Percentiles rank a stretch among this genome's conserved stretches.
Conservation (phyloP, 2,797 vertebrate species). For the Choloepus didactylus region DNA sequence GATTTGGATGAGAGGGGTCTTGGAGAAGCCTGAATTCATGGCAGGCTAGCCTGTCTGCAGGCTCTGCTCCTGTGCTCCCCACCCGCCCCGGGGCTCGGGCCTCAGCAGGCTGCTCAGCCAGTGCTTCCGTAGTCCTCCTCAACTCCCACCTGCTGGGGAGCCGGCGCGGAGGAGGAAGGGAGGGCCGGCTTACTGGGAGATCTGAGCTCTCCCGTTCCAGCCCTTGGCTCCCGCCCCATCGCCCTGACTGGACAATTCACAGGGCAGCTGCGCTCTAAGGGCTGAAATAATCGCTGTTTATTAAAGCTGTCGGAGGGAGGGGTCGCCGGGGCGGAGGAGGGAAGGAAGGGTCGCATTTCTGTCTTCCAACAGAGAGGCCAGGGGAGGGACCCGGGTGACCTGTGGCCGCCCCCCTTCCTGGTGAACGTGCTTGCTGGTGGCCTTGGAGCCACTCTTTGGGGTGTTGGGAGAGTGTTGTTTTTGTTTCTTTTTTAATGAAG, state of each 20-base stretch:
- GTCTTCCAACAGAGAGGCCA: conserved; percentile 62
- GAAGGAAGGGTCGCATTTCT: conserved; percentile 71
- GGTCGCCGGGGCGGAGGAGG: not conserved
- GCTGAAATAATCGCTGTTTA: conserved; percentile 73
- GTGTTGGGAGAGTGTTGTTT: not conserved
- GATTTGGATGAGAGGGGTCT: not conserved
- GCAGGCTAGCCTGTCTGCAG: not conserved
- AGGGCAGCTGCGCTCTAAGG: conserved; percentile 71
- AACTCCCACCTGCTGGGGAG: conserved; percentile 58
- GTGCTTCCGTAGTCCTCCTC: conserved; percentile 19
- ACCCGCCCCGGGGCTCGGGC: not conserved
- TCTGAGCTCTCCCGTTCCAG: conserved; percentile 38
- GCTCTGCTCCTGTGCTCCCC: not conserved
- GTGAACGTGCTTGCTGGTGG: not conserved
- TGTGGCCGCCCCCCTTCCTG: conserved; percentile 2
- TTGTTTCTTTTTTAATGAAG: conserved; percentile 43
- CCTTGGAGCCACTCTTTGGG: not conserved
- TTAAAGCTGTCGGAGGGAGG: conserved; percentile 60
- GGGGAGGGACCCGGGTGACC: conserved; percentile 15
- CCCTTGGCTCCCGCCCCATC: conserved; percentile 67
- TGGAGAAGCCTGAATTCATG: not conserved
- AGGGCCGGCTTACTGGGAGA: conserved; percentile 37
- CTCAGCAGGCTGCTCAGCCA: not conserved
- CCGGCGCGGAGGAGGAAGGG: not conserved
- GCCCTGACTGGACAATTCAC: conserved; percentile 75